Conservation (phyloP, 1,140 invertebrate species). For the Adoxophyes honmai region DNA sequence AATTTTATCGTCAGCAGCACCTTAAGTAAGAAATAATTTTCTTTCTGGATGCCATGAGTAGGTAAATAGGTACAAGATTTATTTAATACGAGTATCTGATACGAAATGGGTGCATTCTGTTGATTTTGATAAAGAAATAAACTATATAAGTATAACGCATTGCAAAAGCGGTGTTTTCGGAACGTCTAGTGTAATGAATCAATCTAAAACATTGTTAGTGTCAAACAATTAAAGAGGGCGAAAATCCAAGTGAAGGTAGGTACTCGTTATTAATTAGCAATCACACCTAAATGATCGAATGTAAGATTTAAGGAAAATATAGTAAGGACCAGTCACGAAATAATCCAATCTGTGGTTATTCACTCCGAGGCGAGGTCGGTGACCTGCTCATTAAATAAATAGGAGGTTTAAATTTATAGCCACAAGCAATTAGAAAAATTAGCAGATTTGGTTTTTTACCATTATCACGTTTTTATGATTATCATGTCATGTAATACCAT, state of each 20-base stretch:
- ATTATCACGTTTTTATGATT: not conserved
- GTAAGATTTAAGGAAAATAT: not conserved
- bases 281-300: not conserved
- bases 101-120: too few relatives aligned
- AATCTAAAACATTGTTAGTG: not conserved
- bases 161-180: too few relatives aligned
- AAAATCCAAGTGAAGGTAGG: not conserved
- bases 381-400: not conserved
- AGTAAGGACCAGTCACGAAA: not conserved
- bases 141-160: not conserved
- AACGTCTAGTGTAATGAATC: not conserved
- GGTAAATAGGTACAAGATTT: too few relatives aligned
- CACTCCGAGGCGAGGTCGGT: not conserved
- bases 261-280: not conserved
- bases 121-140: too few relatives aligned
- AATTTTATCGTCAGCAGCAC: too few relatives aligned
- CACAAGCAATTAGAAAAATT: not conserved
- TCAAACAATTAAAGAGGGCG: not conserved
- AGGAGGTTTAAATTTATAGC: not conserved
- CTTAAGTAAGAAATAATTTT: too few relatives aligned
- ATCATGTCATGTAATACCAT: not conserved
- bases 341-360: slow-evolving; percentile 3
- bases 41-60: too few relatives aligned
- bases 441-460: not conserved
- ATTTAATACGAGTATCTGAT: too few relatives aligned